Base-by-base conservation (phyloP, 2,113 vertebrate species). In the Monarcha castaneiventris region DNA sequence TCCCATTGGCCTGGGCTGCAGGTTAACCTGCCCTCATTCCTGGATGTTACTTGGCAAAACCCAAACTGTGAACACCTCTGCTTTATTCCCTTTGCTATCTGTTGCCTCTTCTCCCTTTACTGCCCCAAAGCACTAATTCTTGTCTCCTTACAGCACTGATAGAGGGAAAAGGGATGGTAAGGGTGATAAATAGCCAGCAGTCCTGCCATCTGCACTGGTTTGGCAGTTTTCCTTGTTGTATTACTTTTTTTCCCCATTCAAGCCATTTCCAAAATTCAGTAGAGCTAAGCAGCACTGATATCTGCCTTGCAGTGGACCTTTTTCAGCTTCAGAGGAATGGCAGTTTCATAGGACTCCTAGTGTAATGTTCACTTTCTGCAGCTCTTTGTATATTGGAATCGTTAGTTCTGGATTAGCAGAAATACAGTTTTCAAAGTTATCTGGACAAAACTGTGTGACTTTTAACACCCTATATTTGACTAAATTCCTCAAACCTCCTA, bases 341-440 rank as follows among this genome's bases (percentile, higher is more conserved):
- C 25, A 51, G 18, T 84, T 91, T 62, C 37, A 29, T 4, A 84
- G 62, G 46, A 29, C 18, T 89, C 44, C 26, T 54, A 9, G 61
- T 32, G 61, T 64, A 78, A 73, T 7, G 7, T 52, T 93, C 66
- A 49, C 29, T 75, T 82, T 63, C 20, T 84, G 61, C 54, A 87
- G 12, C 32, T 68, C n/a, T 84, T 81, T 89, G 35, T 33, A 18
- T 25, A 25, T 20, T 5, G 6, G 11, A 89, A 22, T 73, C 37
- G 25, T 66, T 90, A 46, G 41, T n/a, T 72, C 73, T 66, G 69
- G 49, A 29, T 75, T 30, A 46, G 66, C 44, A 94, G 69, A 91
- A 96, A 49, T 49, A 41, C 37, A 39, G 21, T 73, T 96, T 89
- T 95, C 81, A 87, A 54, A 89, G 84, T 62, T 87, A 79, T 7